These are phyloP conservation scores for Coturnix japonica DNA, from an alignment of 2,113 vertebrate genomes.

Conservation along the genomic window DNA sequence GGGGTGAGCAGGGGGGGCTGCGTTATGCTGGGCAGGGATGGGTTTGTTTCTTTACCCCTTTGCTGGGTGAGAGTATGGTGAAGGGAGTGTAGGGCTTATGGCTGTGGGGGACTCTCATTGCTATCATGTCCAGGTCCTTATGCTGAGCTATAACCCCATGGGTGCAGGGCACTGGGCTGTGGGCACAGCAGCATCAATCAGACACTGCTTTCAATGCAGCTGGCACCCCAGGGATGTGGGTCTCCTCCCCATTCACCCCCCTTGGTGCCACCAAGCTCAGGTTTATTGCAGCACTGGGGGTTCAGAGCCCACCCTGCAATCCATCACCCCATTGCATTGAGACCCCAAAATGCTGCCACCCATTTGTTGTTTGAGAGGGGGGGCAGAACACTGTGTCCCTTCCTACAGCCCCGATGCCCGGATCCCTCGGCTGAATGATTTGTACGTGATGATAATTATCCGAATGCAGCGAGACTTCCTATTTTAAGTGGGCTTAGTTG, in stretches of 20 bases:
- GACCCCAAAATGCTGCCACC: background rate
- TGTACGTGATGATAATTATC: conserved; percentile 45
- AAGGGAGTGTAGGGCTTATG: accelerated
- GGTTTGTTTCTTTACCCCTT: accelerated
- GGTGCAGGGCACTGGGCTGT: background rate
- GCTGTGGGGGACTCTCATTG: background rate
- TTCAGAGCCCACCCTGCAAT: too few relatives aligned
- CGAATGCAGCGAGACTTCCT: conserved; percentile 36
- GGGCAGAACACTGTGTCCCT: accelerated
- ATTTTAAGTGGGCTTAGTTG: conserved; percentile 66
- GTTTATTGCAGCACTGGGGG: too few relatives aligned
- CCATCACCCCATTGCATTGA: background rate
- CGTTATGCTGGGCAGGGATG: background rate
- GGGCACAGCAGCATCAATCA: background rate
- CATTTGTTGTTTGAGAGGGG: background rate
- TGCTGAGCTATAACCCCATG: background rate
- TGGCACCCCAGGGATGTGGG: background rate
- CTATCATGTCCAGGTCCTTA: background rate
- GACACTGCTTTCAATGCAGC: too few relatives aligned
- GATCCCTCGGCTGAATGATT: conserved; percentile 4
- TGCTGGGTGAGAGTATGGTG: accelerated
- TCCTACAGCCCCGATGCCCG: background rate
- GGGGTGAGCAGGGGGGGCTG: conserved; percentile 15
- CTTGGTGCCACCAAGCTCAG: too few relatives aligned
- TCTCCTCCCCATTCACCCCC: background rate